phyloP scores from a whole-genome alignment of 2,113 vertebrate species.

The Passer domesticus region DNA sequence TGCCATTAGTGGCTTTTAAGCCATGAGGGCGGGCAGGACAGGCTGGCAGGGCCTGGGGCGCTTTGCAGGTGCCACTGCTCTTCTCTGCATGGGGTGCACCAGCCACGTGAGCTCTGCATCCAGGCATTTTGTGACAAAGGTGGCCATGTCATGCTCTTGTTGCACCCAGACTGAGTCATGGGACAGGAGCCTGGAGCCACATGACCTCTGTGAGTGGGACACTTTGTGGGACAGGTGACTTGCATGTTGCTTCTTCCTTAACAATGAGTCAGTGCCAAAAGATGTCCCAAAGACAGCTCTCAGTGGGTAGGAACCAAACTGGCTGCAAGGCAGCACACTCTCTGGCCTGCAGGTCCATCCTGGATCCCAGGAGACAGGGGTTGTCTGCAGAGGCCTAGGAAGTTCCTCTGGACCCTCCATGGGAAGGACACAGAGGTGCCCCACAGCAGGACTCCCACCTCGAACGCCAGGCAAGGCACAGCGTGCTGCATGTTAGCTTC shows the following conservation, averaged over 20 bases:
- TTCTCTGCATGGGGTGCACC: background rate
- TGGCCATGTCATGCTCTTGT: background rate
- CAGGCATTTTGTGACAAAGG: background rate
- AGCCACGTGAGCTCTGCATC: background rate
- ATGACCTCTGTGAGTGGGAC: background rate
- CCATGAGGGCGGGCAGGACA: background rate
- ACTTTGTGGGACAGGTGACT: constrained; percentile 25
- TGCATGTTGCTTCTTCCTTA: background rate
- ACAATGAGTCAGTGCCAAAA: background rate
- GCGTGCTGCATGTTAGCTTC: background rate
- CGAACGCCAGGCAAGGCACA: accelerated
- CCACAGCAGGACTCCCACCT: background rate
- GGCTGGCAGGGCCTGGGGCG: background rate
- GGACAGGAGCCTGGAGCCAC: background rate
- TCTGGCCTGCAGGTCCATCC: background rate
- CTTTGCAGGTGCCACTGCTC: background rate
- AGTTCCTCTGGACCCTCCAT: background rate
- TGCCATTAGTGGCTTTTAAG: background rate
- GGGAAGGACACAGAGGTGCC: background rate
- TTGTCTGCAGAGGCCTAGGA: background rate
- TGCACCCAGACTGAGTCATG: background rate
- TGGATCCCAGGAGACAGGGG: background rate
- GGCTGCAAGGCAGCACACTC: background rate
- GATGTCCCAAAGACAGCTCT: background rate
- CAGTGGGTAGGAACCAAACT: background rate